Evolutionary conservation across 2,797 vertebrate genomes (phyloP), one percentile per base, ranked within the genome.

Genomic region (Streptopelia turtur): DNA sequence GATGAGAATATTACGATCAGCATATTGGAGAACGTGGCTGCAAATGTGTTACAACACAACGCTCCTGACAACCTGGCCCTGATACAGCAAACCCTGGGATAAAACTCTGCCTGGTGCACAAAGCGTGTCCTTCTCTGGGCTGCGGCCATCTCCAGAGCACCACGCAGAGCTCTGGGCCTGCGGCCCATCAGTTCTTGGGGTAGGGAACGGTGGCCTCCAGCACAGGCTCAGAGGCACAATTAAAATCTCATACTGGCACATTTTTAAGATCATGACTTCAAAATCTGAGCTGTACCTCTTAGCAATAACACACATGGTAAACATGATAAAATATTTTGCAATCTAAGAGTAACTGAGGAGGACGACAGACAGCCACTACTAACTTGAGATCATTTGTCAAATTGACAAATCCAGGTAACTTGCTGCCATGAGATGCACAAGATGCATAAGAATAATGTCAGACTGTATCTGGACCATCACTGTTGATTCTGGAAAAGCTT

Each of bases 201-300:
- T 1, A 57, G 30, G 35, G 50, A 65, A 72, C n/a, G 11, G 24
- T 8, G 43, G 14, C 20, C 41, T 64, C 47, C 71, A 83, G 47
- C 1, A 0, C 30, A 30, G 18, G 13, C 20, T 71, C 7, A 1
- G 31, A 61, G 14, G 23, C 3, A 5, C 11, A 15, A 11, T 47
- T 53, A 41, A 72, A 59, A 77, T 47, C 24, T 64, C 56, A 25
- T 10, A 17, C 7, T 11, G 78, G 39, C 14, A 80, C 24, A 43
- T 41, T 77, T 89, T 69, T 45, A 63, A 35, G 25, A 63, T 45
- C 0, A 0, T 43, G 8, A 31, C 31, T 63, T 82, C 59, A 79
- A 70, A 76, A 35, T 21, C 18, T 12, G 10, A 84, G 28, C 53
- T 76, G 56, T 13, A 79, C 22, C 14, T 74, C 75, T 66, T 20